A percentile compares a stretch with the other conserved stretches of the same genome.
phyloP scores from a whole-genome alignment of 2,113 vertebrate genomes.

The Malurus melanocephalus region DNA sequence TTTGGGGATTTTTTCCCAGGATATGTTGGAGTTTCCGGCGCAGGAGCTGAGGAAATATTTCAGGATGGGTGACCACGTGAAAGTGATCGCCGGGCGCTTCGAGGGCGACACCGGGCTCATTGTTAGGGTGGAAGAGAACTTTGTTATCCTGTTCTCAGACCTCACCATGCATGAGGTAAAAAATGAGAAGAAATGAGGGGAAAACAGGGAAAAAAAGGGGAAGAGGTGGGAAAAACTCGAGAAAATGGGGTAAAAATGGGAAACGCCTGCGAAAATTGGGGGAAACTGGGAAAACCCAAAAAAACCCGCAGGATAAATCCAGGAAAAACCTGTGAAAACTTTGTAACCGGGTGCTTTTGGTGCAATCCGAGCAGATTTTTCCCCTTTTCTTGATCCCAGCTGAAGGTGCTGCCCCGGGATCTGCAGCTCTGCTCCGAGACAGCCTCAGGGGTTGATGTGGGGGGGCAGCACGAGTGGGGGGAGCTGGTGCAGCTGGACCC shows the following conservation, averaged over 20 bases:
- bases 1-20: conserved; percentile 57
- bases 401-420: conserved; percentile 92
- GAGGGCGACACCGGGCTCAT: conserved; percentile 94
- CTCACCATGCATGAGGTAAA: conserved; percentile 94
- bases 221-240: no score
- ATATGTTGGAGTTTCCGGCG: conserved; percentile 93
- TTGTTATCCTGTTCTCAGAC: conserved; percentile 94
- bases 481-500: conserved; percentile 93
- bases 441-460: conserved; percentile 89
- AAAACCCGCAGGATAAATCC: no score
- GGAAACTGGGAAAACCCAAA: not conserved
- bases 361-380: fast-evolving
- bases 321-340: fast-evolving
- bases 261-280: not conserved
- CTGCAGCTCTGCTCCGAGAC: conserved; percentile 96
- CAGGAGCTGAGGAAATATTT: conserved; percentile 94
- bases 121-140: conserved; percentile 94
- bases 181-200: fast-evolving
- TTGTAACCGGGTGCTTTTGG: fast-evolving
- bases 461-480: conserved; percentile 95
- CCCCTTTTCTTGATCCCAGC: not conserved
- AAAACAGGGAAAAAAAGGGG: not conserved
- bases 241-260: not conserved
- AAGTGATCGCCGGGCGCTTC: conserved; percentile 91
- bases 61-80: conserved; percentile 95